Evolutionary conservation across 2,888 invertebrate species (phyloP).

Genomic region (Drosophila colorata): DNA sequence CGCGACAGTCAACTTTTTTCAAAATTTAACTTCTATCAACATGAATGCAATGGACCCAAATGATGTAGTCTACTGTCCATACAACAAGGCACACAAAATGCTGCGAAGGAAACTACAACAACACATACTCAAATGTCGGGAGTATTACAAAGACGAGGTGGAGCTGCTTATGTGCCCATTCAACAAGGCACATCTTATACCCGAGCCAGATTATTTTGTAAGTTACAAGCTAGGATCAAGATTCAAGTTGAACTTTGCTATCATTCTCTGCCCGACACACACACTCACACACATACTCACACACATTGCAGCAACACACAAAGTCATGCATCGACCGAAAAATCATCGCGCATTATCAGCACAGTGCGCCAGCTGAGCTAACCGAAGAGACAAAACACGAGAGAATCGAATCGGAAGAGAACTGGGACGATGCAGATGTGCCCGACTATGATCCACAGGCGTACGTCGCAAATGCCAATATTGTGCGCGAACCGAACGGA

Average conservation of each 20-base stretch:
- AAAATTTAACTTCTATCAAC: slow-evolving; percentile 5
- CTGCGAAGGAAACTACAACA: slow-evolving; percentile 86
- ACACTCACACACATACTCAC: too few relatives aligned
- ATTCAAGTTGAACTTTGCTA: not conserved
- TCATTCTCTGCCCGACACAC: not conserved
- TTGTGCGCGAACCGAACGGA: slow-evolving; percentile 74
- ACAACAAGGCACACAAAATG: slow-evolving; percentile 87
- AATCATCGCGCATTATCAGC: slow-evolving; percentile 61
- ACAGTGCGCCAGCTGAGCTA: slow-evolving; percentile 40
- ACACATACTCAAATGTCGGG: slow-evolving; percentile 87
- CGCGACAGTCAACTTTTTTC: slow-evolving; percentile 1
- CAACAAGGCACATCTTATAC: slow-evolving; percentile 86
- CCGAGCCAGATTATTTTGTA: slow-evolving; percentile 85
- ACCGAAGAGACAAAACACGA: slow-evolving; percentile 57
- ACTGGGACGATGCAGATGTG: slow-evolving; percentile 62
- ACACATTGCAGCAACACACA: slow-evolving; percentile 48
- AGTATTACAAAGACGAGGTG: slow-evolving; percentile 85
- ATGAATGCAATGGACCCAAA: slow-evolving; percentile 32
- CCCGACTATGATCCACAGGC: slow-evolving; percentile 77
- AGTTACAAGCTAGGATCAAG: slow-evolving; percentile 14
- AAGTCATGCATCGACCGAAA: slow-evolving; percentile 61
- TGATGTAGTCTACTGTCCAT: slow-evolving; percentile 87
- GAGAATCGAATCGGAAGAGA: slow-evolving; percentile 60
- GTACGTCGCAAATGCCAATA: slow-evolving; percentile 64
- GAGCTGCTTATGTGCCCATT: slow-evolving; percentile 86